These are phyloP conservation scores for Gila robusta DNA, from an alignment of 2,797 vertebrate genomes.

Conservation along the genomic window DNA sequence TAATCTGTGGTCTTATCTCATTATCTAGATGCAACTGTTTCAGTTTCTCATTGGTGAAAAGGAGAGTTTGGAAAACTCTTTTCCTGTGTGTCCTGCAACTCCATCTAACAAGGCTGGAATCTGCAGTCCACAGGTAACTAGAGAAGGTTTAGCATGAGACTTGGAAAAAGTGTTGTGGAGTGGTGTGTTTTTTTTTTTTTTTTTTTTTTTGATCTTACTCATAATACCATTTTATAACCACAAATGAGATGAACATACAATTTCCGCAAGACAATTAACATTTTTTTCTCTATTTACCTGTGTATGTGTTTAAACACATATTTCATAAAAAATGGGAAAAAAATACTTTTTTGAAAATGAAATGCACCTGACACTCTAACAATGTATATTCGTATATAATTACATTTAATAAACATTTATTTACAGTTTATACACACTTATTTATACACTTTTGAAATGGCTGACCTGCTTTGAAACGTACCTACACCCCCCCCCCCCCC, in stretches of 20 bases:
- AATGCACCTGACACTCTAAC: background rate
- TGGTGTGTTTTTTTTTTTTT: background rate
- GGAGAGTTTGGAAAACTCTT: constrained; percentile 59
- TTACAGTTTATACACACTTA: background rate
- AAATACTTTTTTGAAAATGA: background rate
- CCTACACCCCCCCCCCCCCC: background rate
- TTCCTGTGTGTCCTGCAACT: constrained; percentile 68
- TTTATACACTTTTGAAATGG: background rate
- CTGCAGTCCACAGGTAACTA: constrained; percentile 72
- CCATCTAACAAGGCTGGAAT: constrained; percentile 69
- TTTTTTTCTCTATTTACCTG: background rate
- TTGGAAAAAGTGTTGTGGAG: background rate
- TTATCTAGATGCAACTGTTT: constrained; percentile 82
- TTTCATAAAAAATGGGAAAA: too few species aligned
- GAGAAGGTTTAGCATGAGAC: background rate
- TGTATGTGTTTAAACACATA: too few species aligned
- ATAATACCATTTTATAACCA: background rate
- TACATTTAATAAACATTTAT: background rate
- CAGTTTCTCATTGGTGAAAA: constrained; percentile 83
- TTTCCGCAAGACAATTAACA: background rate
- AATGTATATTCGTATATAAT: background rate
- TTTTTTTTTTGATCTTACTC: background rate
- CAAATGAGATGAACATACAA: background rate
- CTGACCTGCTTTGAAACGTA: background rate
- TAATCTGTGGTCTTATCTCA: constrained; percentile 47